A percentile compares a stretch with the other conserved stretches of the same genome.
phyloP scores from a whole-genome alignment of 2,888 invertebrate genomes.

The Yponomeuta sedellus region DNA sequence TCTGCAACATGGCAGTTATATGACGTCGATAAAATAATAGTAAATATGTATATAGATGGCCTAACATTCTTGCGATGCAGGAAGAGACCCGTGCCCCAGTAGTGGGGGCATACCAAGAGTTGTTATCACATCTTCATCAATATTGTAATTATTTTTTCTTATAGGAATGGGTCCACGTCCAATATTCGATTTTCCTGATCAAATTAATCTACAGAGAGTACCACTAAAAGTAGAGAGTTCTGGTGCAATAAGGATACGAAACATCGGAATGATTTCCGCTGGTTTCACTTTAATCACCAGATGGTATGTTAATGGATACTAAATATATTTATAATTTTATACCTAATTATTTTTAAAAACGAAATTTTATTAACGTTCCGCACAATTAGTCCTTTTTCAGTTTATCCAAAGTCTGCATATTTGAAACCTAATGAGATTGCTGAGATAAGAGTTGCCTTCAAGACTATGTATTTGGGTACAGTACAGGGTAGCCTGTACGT shows the following conservation, averaged over 20 bases:
- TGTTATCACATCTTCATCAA: no score
- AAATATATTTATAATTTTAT: no score
- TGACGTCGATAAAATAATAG: no score
- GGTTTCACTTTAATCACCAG: constrained; percentile 49
- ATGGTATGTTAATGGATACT: constrained; percentile 37
- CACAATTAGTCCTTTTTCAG: constrained; percentile 63
- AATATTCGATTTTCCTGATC: constrained; percentile 57
- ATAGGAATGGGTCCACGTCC: constrained; percentile 64
- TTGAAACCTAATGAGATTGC: constrained; percentile 64
- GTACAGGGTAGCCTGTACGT: constrained; percentile 44
- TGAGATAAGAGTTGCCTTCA: constrained; percentile 68
- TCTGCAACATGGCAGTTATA: no score
- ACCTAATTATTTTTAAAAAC: no score
- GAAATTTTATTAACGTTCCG: no score
- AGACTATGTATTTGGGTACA: constrained; percentile 63
- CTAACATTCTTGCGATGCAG: no score
- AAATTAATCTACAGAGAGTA: constrained; percentile 43
- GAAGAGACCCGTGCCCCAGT: no score
- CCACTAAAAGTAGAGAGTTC: constrained; percentile 55
- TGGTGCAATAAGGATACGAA: constrained; percentile 38
- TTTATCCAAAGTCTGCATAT: constrained; percentile 68
- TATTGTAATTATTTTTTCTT: constrained; percentile 23
- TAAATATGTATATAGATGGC: no score
- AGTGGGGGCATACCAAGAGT: no score
- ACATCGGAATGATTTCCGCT: constrained; percentile 46